Evolutionary conservation across 2,113 vertebrate species (phyloP), one percentile per base, ranked within the genome.

Genomic region (Zootoca vivipara): DNA sequence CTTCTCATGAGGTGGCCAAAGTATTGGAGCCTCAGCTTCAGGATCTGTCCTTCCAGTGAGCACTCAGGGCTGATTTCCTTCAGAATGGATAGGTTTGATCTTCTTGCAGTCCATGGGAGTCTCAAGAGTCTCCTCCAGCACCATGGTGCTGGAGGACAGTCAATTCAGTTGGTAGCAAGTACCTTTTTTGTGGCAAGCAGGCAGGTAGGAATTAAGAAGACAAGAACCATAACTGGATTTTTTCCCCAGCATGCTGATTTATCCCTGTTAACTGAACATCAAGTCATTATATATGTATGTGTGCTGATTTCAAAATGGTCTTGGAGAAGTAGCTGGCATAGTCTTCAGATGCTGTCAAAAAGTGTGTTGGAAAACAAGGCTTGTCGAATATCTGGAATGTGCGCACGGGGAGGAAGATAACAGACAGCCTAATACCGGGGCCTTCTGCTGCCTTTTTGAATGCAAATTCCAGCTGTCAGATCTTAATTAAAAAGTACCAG

Each of bases 391-490:
- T 1, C 12, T 28, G 33, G 65, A 75, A 35, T 56, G 42, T 86
- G 75, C 22, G 58, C n/a, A 67, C 40, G 64, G 46, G n/a, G 87
- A 84, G 75, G 56, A 85, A 94, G 94, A 92, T 70, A 95, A 88
- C 15, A 95, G 88, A 92, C 83, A 94, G 94, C 91, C 89, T 85
- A 90, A 92, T 94, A 91, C 92, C 0, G 33, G 89, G 42, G 92
- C 90, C 92, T 93, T 96, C 91, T 92, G 26, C 28, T 93, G 86
- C 94, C 97, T 96, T 97, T 97, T 97, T 88, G 96, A 96, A 97
- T 97, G 96, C 96, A 97, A 97, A 97, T 97, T 96, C 95, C 85
- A 94, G 88, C 94, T 96, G 96, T 96, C 96, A 96, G 92, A 90
- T 92, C 93, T 95, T 96, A 97, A 97, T 97, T 97, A 96, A 97